These are phyloP conservation scores for Fragum sueziense DNA, from an alignment of 2,888 invertebrate species.

Conservation along the genomic window DNA sequence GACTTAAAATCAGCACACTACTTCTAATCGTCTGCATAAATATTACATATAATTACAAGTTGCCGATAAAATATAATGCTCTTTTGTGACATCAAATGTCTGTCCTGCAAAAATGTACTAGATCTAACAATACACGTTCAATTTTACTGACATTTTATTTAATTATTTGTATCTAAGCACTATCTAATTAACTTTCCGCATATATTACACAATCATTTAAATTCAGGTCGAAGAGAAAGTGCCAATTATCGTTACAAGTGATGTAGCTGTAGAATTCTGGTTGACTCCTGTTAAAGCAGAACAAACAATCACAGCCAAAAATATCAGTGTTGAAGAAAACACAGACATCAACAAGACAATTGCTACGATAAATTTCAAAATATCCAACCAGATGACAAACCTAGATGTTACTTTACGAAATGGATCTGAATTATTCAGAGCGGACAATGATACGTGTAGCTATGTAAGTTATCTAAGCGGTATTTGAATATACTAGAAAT, in stretches of 20 bases:
- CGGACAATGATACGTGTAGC: not conserved
- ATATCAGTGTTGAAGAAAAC: slow-evolving; percentile 29
- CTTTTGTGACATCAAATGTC: too few relatives aligned
- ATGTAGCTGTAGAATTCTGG: not conserved
- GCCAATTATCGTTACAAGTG: slow-evolving; percentile 19
- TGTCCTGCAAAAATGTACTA: too few relatives aligned
- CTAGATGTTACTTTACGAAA: not conserved
- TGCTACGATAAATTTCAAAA: slow-evolving; percentile 10
- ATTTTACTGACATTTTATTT: too few relatives aligned
- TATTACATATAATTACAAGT: too few relatives aligned
- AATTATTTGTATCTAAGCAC: too few relatives aligned
- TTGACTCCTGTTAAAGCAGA: slow-evolving; percentile 4
- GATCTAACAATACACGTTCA: too few relatives aligned
- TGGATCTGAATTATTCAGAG: not conserved
- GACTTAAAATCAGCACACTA: too few relatives aligned
- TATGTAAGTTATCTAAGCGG: slow-evolving; percentile 5
- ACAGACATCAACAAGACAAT: slow-evolving; percentile 4
- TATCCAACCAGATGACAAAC: not conserved
- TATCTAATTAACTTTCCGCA: too few relatives aligned
- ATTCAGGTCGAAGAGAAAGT: slow-evolving; percentile 25
- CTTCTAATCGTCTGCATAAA: too few relatives aligned
- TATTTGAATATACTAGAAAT: too few relatives aligned
- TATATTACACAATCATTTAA: too few relatives aligned
- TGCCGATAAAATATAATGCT: too few relatives aligned
- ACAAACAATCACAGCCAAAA: not conserved